Evolutionary conservation across 2,113 vertebrate genomes (phyloP).

Genomic region (Phaethon lepturus): DNA sequence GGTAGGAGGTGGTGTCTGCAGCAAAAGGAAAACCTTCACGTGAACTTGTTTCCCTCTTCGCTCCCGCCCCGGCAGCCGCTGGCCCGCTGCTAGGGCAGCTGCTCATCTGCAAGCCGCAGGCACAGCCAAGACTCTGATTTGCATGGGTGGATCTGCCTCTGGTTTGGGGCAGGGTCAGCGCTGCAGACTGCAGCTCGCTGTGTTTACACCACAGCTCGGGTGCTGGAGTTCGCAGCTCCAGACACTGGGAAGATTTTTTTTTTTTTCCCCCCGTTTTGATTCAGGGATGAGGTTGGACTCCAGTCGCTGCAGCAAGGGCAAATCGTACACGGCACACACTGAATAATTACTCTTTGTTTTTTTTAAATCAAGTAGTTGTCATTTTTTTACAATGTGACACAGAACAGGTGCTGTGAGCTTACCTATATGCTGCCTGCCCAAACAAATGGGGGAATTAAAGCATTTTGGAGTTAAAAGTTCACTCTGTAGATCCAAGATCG

Average conservation of each 20-base stretch:
- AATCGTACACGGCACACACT: accelerated
- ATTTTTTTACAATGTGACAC: neutral
- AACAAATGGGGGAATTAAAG: neutral
- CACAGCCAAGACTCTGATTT: neutral
- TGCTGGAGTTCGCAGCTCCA: neutral
- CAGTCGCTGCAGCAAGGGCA: neutral
- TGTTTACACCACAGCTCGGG: neutral
- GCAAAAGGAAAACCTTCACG: neutral
- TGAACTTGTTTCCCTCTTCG: neutral
- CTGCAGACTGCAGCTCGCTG: neutral
- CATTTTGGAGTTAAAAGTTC: neutral
- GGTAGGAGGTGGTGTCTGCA: neutral
- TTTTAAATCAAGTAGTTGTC: neutral
- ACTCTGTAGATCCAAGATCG: neutral
- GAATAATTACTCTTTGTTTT: neutral
- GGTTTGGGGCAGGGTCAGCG: neutral
- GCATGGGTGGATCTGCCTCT: neutral
- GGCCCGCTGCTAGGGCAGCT: neutral
- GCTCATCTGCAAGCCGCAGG: neutral
- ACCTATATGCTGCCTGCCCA: accelerated
- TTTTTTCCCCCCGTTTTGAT: neutral
- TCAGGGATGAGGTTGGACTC: neutral
- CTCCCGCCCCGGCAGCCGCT: neutral
- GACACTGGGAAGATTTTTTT: accelerated
- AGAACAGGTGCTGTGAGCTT: neutral